These are phyloP conservation scores for Bombyx huttoni DNA, from an alignment of 2,888 invertebrate species.

Conservation along the genomic window DNA sequence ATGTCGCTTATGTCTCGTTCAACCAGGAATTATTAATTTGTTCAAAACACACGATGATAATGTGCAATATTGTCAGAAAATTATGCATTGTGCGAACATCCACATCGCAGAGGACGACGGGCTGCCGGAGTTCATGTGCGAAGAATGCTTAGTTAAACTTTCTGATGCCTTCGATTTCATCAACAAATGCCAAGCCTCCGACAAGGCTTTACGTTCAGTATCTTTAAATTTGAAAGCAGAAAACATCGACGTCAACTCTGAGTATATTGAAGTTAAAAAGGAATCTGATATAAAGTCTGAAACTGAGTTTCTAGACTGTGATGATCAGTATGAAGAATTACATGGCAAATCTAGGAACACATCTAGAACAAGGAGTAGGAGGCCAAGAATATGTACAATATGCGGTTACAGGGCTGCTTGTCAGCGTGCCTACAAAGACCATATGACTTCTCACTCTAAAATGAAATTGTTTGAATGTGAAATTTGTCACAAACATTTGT, in stretches of 20 bases:
- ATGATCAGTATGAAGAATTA: background rate
- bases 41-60: slow-evolving; percentile 33
- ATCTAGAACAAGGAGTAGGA: slow-evolving; percentile 2
- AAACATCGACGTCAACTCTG: slow-evolving; percentile 21
- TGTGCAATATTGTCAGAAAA: slow-evolving; percentile 35
- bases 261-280: slow-evolving; percentile 16
- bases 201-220: slow-evolving; percentile 32
- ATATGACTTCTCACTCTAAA: slow-evolving; percentile 12
- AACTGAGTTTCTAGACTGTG: background rate
- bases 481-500: slow-evolving; percentile 4
- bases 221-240: slow-evolving; percentile 12
- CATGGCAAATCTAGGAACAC: background rate
- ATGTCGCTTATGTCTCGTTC: slow-evolving; percentile 50
- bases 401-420: slow-evolving; percentile 8
- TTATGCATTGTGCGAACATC: slow-evolving; percentile 44
- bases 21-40: slow-evolving; percentile 36
- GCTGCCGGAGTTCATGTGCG: slow-evolving; percentile 44
- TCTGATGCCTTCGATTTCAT: slow-evolving; percentile 39
- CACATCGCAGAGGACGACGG: slow-evolving; percentile 42
- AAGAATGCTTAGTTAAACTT: slow-evolving; percentile 38
- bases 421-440: slow-evolving; percentile 9
- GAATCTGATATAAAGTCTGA: slow-evolving; percentile 4
- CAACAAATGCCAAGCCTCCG: slow-evolving; percentile 44
- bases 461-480: slow-evolving; percentile 11
- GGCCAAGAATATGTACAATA: slow-evolving; percentile 3